Evolutionary conservation across 2,797 vertebrate species (phyloP).

Genomic region (Mionectes olivaceus): DNA sequence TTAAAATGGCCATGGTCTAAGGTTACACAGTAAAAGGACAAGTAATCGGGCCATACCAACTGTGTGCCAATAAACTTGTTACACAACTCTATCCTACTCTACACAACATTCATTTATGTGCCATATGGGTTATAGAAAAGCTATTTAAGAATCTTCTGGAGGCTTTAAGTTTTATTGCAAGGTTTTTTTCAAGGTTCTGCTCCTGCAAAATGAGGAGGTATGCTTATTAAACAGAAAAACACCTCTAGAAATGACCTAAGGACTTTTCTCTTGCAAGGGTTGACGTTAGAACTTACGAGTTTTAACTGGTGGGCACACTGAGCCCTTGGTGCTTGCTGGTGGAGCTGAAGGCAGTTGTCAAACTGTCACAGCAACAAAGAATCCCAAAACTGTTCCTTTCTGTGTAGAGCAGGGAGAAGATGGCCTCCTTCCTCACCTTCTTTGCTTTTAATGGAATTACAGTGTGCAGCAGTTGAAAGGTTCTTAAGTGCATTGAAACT

Average conservation of each 20-base stretch:
- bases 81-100: background rate
- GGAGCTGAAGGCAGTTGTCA: background rate
- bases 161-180: constrained; percentile 31
- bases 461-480: background rate
- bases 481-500: background rate
- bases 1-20: constrained; percentile 21
- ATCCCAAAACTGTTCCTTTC: background rate
- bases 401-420: background rate
- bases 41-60: constrained; percentile 27
- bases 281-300: background rate
- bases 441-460: background rate
- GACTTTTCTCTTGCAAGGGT: background rate
- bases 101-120: constrained; percentile 52
- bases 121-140: constrained; percentile 38
- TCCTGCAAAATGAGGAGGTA: background rate
- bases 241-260: constrained; percentile 17
- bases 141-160: constrained; percentile 28
- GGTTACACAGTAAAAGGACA: constrained; percentile 41
- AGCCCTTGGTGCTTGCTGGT: background rate
- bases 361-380: background rate
- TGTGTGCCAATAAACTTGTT: constrained; percentile 38
- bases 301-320: background rate
- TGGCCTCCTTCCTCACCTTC: background rate
- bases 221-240: constrained; percentile 52
- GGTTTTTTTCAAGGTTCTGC: background rate